Evolutionary conservation across 23 tunicate species (phyloP), one percentile per base, ranked within the genome.

Genomic region (Botrylloides violaceus): DNA sequence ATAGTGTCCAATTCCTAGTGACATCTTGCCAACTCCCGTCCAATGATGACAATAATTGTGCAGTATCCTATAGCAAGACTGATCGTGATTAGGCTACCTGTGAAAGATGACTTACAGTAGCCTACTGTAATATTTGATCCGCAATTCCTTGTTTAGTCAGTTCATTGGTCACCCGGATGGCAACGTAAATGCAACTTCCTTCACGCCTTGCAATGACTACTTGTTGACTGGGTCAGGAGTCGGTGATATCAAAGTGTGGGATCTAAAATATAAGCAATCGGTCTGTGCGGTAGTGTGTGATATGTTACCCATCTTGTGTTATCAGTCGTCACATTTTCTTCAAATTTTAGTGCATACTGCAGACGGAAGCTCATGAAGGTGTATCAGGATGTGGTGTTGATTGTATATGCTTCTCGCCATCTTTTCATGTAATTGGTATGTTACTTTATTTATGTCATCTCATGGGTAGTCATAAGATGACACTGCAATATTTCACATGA

Each of bases 321-420:
- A 64, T 75, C 9, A 59, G 12, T 5, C 29, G 4, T 60, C 18
- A 7, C 7, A 36, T 19, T 74, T 59, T 74, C 21, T 71, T 65
- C 57, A 20, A 24, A 0, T 37, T 68, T 18, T 43, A 88, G 86
- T 37, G 68, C 71, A 70, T 73, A 9, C 73, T 78, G 43, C 82
- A 64, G 73, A 82, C 71, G 15, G 79, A 90, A 90, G 97, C 97
- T 34, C 97, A 90, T 35, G 97, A 79, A 36, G 90, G 97, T 2
- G 49, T 70, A 25, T 80, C 97, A 5, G 91, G 94, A 47, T 90
- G 90, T 56, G 97, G 97, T 0, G 97, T 90, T 15, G 55, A 79
- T 12, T 90, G 97, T 71, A 50, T 90, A 3, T 24, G 37, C 29
- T 90, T 90, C 43, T 83, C 89, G n/a, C 90, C 90, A 12, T 82